phyloP scores from a whole-genome alignment of 2,888 invertebrate genomes.

The Cerceris ruficornis region DNA sequence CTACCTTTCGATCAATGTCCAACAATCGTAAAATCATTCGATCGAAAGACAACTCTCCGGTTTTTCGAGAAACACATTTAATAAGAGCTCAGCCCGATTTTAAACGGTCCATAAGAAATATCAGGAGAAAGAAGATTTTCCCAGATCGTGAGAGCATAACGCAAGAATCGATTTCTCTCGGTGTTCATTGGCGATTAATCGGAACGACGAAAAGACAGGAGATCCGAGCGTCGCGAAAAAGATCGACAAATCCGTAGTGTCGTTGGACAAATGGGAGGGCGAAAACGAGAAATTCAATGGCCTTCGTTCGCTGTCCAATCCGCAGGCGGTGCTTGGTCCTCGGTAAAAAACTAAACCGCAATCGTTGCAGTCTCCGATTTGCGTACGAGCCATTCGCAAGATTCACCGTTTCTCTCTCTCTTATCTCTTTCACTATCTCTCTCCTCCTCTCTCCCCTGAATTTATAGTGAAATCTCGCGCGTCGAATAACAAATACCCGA shows the following conservation, averaged over 20 bases:
- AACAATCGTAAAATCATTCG: too few species aligned
- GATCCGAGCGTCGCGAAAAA: slow-evolving; percentile 42
- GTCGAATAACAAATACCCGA: not conserved
- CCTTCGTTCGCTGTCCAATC: slow-evolving; percentile 51
- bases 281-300: slow-evolving; percentile 55
- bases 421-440: not conserved
- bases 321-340: slow-evolving; percentile 52
- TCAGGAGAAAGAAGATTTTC: slow-evolving; percentile 12
- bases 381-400: slow-evolving; percentile 49
- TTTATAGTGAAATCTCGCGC: slow-evolving; percentile 24
- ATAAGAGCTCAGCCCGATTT: too few species aligned
- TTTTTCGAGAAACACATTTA: too few species aligned
- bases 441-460: slow-evolving; percentile 22
- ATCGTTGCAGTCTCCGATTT: slow-evolving; percentile 42
- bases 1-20: too few species aligned
- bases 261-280: slow-evolving; percentile 51
- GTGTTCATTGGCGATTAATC: slow-evolving; percentile 45
- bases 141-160: slow-evolving; percentile 39
- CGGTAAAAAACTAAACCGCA: slow-evolving; percentile 59
- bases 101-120: not conserved
- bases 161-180: slow-evolving; percentile 59
- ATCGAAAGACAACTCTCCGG: too few species aligned
- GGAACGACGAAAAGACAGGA: slow-evolving; percentile 38
- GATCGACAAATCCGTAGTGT: slow-evolving; percentile 57
- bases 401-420: slow-evolving; percentile 9